Evolutionary conservation across 1,140 invertebrate genomes (phyloP).

Genomic region (Lasioglossum baleicum): DNA sequence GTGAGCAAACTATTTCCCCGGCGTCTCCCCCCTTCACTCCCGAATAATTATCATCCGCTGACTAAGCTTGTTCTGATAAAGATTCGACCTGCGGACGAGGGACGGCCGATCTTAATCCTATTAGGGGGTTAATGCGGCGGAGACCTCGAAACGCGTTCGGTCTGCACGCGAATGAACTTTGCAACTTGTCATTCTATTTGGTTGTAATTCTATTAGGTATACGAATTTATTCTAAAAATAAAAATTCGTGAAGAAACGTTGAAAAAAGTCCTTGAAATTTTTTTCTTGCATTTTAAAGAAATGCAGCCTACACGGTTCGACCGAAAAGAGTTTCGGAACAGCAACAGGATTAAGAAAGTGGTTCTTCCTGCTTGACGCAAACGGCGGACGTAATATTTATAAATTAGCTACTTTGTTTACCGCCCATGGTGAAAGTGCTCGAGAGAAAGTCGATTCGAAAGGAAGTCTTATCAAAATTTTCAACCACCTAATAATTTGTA

Average conservation of each 20-base stretch:
- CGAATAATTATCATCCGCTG: conserved; percentile 58
- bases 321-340: background rate
- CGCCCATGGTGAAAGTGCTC: background rate
- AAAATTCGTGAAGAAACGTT: too few relatives aligned
- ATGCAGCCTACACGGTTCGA: too few relatives aligned
- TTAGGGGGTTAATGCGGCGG: too few relatives aligned
- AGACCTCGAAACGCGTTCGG: too few relatives aligned
- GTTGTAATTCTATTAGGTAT: too few relatives aligned
- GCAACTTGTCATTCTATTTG: too few relatives aligned
- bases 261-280: too few relatives aligned
- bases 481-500: background rate
- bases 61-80: conserved; percentile 53
- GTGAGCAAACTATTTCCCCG: conserved; percentile 22
- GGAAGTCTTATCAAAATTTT: background rate
- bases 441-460: background rate
- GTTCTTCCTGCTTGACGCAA: background rate
- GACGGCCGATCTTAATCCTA: background rate
- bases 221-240: too few relatives aligned
- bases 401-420: background rate
- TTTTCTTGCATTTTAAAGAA: too few relatives aligned
- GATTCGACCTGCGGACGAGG: background rate
- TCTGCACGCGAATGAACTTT: too few relatives aligned
- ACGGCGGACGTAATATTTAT: background rate
- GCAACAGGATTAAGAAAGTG: background rate
- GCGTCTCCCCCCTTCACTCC: conserved; percentile 14